A percentile compares a stretch with the other conserved stretches of the same genome.
Conservation (phyloP, 2,797 vertebrate species). For the Neosalanx taihuensis region DNA sequence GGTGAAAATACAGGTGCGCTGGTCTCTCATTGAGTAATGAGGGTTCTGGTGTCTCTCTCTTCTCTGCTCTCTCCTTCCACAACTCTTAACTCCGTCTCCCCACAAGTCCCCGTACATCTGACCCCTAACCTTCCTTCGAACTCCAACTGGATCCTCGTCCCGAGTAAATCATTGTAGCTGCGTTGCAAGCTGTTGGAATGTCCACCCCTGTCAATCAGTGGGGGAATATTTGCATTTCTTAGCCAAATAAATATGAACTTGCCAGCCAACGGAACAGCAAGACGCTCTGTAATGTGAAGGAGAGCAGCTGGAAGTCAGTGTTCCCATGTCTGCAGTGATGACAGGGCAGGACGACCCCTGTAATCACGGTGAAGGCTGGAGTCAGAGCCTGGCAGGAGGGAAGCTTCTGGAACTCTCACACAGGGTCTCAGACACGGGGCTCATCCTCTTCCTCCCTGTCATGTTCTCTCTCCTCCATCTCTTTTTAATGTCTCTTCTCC, state of each 20-base stretch:
- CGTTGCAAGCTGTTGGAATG: too few species aligned
- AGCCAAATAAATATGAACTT: neutral
- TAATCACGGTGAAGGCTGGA: conserved; percentile 60
- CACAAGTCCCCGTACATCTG: too few species aligned
- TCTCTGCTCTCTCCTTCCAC: conserved; percentile 22
- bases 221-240: neutral
- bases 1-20: conserved; percentile 27
- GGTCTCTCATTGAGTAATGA: conserved; percentile 49
- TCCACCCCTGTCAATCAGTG: neutral
- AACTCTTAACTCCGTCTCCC: neutral
- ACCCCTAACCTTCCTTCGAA: too few species aligned
- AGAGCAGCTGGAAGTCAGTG: conserved; percentile 44
- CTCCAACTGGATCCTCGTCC: too few species aligned
- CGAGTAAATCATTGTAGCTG: too few species aligned
- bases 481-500: neutral
- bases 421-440: neutral
- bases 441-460: neutral
- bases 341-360: conserved; percentile 50
- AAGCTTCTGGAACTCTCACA: conserved; percentile 11
- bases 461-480: neutral
- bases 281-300: conserved; percentile 21
- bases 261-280: conserved; percentile 21
- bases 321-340: conserved; percentile 50
- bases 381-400: conserved; percentile 26
- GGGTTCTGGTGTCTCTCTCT: conserved; percentile 28